phyloP scores from a whole-genome alignment of 2,888 invertebrate species.

The Pristionchus entomophagus region DNA sequence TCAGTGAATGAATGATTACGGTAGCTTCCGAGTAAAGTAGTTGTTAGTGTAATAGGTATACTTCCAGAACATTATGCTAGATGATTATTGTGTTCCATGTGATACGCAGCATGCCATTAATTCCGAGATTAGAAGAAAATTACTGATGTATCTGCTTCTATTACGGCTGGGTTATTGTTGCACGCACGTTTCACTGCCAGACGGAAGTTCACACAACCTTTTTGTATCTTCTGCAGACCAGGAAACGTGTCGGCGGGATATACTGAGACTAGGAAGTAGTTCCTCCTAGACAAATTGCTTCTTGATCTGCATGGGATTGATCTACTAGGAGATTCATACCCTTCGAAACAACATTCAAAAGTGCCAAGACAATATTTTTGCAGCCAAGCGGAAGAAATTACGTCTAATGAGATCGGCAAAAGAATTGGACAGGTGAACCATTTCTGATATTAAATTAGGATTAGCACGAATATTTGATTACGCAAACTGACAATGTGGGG shows the following conservation, averaged over 20 bases:
- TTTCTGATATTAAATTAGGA: no score
- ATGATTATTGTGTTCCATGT: no score
- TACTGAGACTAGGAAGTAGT: background rate
- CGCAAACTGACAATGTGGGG: no score
- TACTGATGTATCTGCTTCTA: no score
- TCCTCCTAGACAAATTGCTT: background rate
- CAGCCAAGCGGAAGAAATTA: slow-evolving; percentile 22
- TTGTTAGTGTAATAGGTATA: no score
- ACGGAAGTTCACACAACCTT: background rate
- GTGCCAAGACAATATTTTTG: no score
- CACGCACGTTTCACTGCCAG: background rate
- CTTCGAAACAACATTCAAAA: background rate
- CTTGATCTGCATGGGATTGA: background rate
- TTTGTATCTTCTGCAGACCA: background rate
- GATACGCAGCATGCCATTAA: no score
- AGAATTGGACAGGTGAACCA: slow-evolving; percentile 19
- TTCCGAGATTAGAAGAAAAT: no score
- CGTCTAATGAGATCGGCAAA: slow-evolving; percentile 14
- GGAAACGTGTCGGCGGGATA: background rate
- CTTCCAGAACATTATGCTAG: no score
- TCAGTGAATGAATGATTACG: no score
- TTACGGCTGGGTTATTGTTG: background rate
- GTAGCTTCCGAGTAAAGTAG: no score
- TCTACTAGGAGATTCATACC: background rate
- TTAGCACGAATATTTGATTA: background rate